Base-by-base conservation (phyloP, 2,797 vertebrate genomes). In the Saxicola maurus region DNA sequence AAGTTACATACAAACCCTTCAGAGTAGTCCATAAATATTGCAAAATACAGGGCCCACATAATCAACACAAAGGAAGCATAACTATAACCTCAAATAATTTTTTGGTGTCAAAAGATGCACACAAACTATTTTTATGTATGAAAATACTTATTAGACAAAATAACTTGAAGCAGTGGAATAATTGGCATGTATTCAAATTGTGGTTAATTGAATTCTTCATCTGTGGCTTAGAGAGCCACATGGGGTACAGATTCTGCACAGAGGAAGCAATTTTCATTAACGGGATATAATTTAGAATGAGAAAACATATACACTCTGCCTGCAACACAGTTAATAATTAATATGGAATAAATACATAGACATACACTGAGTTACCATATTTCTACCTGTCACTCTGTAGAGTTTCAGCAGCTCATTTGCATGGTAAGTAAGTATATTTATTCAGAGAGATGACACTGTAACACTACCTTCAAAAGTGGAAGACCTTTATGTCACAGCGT, bases 261-360 rank as follows among this genome's bases (percentile, higher is more conserved):
- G 95, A 97, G 95, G 96, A 97, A 97, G 96, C 95, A 97, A 97
- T 97, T 97, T 97, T 97, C 96, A 96, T 97, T 97, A 97, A 96
- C 96, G 93, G 94, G 92, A 96, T 97, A 95, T 97, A 96, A 97
- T 97, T 97, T 96, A 96, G 92, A 94, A 94, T 90, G 91, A 96
- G 96, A 96, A 96, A 97, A 97, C 96, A 96, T 90, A 92, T 90
- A 96, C 92, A 89, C 80, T 91, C 82, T 95, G 96, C 85, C 91
- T 94, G 91, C 86, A 95, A 96, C 91, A 93, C 72, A 86, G 95
- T 92, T 97, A 94, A 94, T 97, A 95, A 96, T 95, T 96, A 95
- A 95, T 72, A 74, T 79, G 91, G 96, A 94, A 96, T 96, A 95
- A 97, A 95, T 81, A 66, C 66, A 61, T 57, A 93, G 94, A 83